A percentile compares a stretch with the other conserved stretches of the same genome.
Evolutionary conservation across 2,113 vertebrate genomes (phyloP).

Genomic region (Delphinapterus leucas): DNA sequence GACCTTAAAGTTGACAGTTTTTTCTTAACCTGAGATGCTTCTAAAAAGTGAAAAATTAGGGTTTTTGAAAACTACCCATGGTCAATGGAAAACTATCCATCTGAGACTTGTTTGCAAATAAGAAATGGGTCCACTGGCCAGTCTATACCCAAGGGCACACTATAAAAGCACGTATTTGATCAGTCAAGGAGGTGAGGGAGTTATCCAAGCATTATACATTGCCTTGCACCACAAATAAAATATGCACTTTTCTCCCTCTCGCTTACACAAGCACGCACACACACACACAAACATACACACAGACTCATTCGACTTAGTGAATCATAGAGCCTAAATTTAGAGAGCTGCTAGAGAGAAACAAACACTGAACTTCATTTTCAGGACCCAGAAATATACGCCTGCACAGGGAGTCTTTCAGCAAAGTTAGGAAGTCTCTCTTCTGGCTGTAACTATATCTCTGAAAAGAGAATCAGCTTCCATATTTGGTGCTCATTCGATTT

Average conservation of each 20-base stretch:
- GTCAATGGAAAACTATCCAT: background rate
- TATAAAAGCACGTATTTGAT: background rate
- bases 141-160: background rate
- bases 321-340: constrained; percentile 48
- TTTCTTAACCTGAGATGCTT: constrained; percentile 50
- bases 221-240: background rate
- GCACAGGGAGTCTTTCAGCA: background rate
- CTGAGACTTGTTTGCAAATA: constrained; percentile 18
- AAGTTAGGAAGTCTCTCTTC: background rate
- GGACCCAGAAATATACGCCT: background rate
- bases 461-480: constrained; percentile 29
- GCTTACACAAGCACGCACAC: background rate
- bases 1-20: constrained; percentile 46
- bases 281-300: background rate
- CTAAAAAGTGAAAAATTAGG: constrained; percentile 26
- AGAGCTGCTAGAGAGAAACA: background rate
- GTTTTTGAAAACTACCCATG: constrained; percentile 39
- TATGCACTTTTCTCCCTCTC: background rate
- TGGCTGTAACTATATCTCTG: background rate
- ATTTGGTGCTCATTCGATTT: background rate
- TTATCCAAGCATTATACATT: background rate
- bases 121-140: background rate
- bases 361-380: constrained; percentile 36
- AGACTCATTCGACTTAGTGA: background rate
- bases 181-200: background rate